Evolutionary conservation across 2,797 vertebrate species (phyloP).

Genomic region (Falco cherrug): DNA sequence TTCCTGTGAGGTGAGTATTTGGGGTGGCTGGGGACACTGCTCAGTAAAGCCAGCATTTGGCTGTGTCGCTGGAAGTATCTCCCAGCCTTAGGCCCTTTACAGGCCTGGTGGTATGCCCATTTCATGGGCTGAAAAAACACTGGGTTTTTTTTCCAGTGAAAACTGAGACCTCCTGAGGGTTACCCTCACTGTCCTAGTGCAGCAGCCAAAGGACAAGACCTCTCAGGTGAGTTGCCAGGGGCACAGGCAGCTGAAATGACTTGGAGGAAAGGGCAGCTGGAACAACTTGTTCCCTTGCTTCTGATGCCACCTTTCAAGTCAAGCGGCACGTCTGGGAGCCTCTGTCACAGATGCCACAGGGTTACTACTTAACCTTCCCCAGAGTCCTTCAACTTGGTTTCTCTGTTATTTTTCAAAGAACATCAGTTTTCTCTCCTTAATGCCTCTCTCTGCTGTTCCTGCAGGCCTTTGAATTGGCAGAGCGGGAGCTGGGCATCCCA

Average conservation of each 20-base stretch:
- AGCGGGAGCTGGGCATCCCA: constrained; percentile 93
- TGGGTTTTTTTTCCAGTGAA: rapidly evolving
- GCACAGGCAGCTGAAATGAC: background rate
- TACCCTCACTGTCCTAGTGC: background rate
- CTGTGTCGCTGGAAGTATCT: background rate
- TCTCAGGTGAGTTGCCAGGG: background rate
- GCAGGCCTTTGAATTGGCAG: constrained; percentile 90
- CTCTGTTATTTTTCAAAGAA: background rate
- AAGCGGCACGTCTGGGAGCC: background rate
- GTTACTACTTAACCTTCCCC: background rate
- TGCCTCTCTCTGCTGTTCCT: background rate
- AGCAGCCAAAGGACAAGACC: background rate
- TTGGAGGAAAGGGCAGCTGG: background rate
- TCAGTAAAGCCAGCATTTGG: background rate
- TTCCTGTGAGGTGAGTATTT: background rate
- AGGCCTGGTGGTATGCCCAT: background rate
- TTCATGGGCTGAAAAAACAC: background rate
- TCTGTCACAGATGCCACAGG: background rate
- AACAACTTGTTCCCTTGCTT: background rate
- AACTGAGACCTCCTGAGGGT: background rate
- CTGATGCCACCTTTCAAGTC: background rate
- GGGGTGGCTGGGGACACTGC: background rate
- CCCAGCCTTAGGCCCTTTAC: rapidly evolving
- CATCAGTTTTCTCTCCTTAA: background rate
- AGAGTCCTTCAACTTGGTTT: background rate